Evolutionary conservation across 2,888 invertebrate species (phyloP), one percentile per base, ranked within the genome.

Genomic region (Athripsodes cinereus): DNA sequence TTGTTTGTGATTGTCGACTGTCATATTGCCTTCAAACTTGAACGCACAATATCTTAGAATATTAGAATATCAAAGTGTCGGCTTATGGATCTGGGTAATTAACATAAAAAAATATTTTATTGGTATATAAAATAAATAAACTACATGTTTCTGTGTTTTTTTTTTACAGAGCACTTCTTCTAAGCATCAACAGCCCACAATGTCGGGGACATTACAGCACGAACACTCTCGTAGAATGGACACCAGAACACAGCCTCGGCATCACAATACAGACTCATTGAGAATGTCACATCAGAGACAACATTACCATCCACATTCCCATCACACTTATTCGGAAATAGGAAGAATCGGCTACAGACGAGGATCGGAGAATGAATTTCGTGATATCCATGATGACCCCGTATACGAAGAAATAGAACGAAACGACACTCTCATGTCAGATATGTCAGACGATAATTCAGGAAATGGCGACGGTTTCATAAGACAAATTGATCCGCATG

Each of bases 391-490:
- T 67, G 88, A 89, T 66, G 89, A 89, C 67, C 90, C 90, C 0
- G 89, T 90, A 1, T 90, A 90, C 70, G 90, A 90, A 69, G 89
- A 89, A 68, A 89, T 90, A 57, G 89, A 89, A 66, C 77, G 87
- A 6, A 80, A 85, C 65, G 87, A 87, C 67, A 84, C 87, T 2
- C 80, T 86, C 52, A 86, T 86, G 67, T 87, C 87, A 0, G 89
- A 89, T 68, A 82, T 88, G 82, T 88, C 88, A 47, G 89, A 90
- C 68, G 90, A 90, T 55, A 78, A 78, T 53, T 78, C 78, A 13
- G 78, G 76, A 0, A 78, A 78, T 13, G 58, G 63, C 68, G 89
- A 89, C 67, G 85, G 84, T 52, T 83, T 86, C 67, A 52, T 61
- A n/a, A 75, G 88, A 54, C 87, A 86, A 69, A 86, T 86, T 68